Conservation (phyloP, 2,797 vertebrate genomes). For the Rousettus madagascariensis region DNA sequence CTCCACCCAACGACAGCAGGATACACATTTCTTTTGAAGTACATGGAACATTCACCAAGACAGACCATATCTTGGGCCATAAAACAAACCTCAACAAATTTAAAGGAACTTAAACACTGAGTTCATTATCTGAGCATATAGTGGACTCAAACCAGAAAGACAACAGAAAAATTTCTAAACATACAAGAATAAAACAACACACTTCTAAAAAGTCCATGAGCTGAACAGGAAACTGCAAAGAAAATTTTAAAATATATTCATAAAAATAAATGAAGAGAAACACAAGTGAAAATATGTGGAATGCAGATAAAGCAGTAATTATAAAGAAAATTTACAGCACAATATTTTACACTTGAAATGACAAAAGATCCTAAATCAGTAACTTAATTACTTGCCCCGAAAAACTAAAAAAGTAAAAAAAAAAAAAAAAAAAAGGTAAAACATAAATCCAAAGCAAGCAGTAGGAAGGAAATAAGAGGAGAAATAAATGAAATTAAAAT, state of each 20-base stretch:
- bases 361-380: background rate
- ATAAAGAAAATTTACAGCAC: background rate
- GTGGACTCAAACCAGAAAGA: constrained; percentile 1
- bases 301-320: background rate
- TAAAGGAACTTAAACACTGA: background rate
- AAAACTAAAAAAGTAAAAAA: background rate
- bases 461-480: background rate
- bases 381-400: constrained; percentile 2
- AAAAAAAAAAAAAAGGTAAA: background rate
- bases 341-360: background rate
- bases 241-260: constrained; percentile 14
- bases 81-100: constrained; percentile 12
- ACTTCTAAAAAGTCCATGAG: background rate
- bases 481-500: constrained; percentile 6
- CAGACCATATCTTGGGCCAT: background rate
- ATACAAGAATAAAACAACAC: background rate
- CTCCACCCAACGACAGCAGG: background rate
- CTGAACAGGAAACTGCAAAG: background rate
- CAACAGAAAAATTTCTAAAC: background rate
- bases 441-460: background rate
- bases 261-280: constrained; percentile 45
- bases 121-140: background rate
- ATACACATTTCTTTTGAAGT: background rate
- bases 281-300: background rate
- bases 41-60: background rate